Evolutionary conservation across 1,140 invertebrate genomes (phyloP).

Genomic region (Bactericera cockerelli): DNA sequence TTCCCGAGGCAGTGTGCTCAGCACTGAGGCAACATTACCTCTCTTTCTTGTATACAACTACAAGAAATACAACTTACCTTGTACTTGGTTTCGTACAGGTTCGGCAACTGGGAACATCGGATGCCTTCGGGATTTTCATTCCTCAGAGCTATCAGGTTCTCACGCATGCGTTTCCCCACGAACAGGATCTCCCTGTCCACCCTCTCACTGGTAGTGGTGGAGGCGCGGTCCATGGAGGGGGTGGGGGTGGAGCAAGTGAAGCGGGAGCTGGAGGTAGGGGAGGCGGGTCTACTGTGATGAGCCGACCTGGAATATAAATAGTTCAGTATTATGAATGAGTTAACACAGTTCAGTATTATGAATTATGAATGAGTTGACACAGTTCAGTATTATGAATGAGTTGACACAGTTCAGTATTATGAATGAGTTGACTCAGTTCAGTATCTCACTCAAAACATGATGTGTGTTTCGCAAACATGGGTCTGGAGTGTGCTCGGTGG

Average conservation of each 20-base stretch:
- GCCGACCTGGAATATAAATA: background rate
- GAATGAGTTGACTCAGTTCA: background rate
- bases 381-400: background rate
- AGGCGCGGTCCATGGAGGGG: no score
- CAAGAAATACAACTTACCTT: no score
- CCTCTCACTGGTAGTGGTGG: no score
- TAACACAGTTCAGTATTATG: background rate
- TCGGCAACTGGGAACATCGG: no score
- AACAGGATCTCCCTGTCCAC: background rate
- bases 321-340: background rate
- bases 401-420: background rate
- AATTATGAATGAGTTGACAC: background rate
- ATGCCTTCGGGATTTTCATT: background rate
- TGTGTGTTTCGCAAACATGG: no score
- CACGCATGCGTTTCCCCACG: background rate
- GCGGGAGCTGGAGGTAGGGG: no score
- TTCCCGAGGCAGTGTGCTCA: no score
- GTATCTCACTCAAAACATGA: no score
- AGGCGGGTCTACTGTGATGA: background rate
- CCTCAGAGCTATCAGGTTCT: background rate
- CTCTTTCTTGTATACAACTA: no score
- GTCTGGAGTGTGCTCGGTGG: no score
- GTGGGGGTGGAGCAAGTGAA: no score
- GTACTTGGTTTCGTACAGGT: background rate
- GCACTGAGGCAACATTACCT: no score